Conservation (phyloP, 2,113 vertebrate species). For the Colaptes auratus region DNA sequence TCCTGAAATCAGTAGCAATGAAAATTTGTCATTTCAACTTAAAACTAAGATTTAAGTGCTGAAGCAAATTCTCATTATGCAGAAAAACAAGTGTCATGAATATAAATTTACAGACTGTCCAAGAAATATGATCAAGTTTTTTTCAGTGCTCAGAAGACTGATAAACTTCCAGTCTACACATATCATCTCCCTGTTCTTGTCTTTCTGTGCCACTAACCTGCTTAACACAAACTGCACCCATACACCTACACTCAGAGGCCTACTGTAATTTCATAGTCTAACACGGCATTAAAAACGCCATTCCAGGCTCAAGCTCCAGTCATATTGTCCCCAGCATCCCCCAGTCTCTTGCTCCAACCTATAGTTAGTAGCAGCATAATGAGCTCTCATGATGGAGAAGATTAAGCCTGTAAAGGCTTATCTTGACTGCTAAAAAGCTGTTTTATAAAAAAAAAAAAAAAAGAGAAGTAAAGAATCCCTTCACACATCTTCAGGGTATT, state of each 20-base stretch:
- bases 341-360: neutral
- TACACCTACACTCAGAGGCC: neutral
- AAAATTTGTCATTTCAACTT: neutral
- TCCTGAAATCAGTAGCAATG: neutral
- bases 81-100: neutral
- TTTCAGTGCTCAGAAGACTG: neutral
- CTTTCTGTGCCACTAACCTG: neutral
- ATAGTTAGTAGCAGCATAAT: neutral
- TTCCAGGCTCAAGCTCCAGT: neutral
- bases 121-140: neutral
- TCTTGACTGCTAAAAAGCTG: neutral
- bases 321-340: neutral
- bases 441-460: neutral
- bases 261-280: neutral
- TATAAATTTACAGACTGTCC: neutral
- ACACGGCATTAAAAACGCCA: neutral
- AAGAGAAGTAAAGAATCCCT: neutral
- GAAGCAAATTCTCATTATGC: neutral
- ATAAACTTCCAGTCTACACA: neutral
- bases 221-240: neutral
- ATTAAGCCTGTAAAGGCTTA: neutral
- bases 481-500: neutral
- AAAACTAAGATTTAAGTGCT: neutral
- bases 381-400: neutral
- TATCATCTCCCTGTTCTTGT: neutral